Percentiles rank a stretch among this genome's conserved stretches.
Evolutionary conservation across 2,113 vertebrate species (phyloP).

Genomic region (Brachirus orientalis): DNA sequence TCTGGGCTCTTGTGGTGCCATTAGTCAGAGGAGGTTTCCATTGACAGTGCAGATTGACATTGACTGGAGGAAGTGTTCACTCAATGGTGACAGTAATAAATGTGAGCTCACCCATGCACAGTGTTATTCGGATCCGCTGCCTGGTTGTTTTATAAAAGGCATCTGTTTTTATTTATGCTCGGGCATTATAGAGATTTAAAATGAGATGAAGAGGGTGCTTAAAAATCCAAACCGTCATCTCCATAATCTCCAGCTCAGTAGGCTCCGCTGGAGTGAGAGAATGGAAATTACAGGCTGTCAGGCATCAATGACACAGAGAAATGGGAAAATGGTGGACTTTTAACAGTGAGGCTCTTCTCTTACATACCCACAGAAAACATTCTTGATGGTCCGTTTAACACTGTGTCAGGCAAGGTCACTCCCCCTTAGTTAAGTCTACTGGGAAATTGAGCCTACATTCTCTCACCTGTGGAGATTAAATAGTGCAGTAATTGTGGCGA

Average conservation of each 20-base stretch:
- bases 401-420: slow-evolving; percentile 87
- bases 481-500: slow-evolving; percentile 10
- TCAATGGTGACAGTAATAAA: slow-evolving; percentile 64
- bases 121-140: slow-evolving; percentile 58
- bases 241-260: slow-evolving; percentile 89
- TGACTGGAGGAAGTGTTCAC: slow-evolving; percentile 65
- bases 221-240: slow-evolving; percentile 80
- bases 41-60: slow-evolving; percentile 60
- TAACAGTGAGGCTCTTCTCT: slow-evolving; percentile 82
- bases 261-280: slow-evolving; percentile 87
- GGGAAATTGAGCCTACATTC: slow-evolving; percentile 52
- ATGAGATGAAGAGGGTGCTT: slow-evolving; percentile 75
- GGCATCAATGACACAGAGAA: slow-evolving; percentile 88
- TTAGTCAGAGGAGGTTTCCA: slow-evolving; percentile 58
- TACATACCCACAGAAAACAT: slow-evolving; percentile 77
- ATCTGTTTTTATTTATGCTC: slow-evolving; percentile 78
- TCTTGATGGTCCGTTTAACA: slow-evolving; percentile 86
- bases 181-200: slow-evolving; percentile 73
- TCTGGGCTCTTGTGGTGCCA: slow-evolving; percentile 36
- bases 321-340: slow-evolving; percentile 89
- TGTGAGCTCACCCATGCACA: slow-evolving; percentile 61
- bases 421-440: slow-evolving; percentile 67
- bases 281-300: slow-evolving; percentile 91
- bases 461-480: slow-evolving; percentile 33
- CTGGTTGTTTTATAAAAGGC: slow-evolving; percentile 68